Base-by-base conservation (phyloP, 2,888 invertebrate species). In the Epirrhoe alternata region DNA sequence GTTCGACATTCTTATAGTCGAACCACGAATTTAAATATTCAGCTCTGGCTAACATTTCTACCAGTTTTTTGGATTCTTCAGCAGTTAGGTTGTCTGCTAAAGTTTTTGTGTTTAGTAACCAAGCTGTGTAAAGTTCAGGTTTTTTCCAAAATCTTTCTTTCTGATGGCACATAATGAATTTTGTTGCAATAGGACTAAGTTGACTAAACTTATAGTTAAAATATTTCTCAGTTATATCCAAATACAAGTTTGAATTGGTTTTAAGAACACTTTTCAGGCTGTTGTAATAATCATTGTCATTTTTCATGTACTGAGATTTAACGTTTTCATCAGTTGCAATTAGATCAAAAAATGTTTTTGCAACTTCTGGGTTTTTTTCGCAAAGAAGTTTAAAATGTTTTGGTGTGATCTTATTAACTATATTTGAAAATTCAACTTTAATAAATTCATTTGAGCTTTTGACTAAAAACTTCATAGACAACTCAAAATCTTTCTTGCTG, bases 201-300 rank as follows among this genome's bases (percentile, higher is more conserved):
- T 58, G 50, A 12, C 51, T 8, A 17, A 53, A 65, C 0, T 49
- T 17, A 50, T 71, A 0, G 6, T 12, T 56, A 30, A 70, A 77
- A 66, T 75, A 76, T 59, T 74, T 76, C 62, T 77, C 80, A 6
- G 69, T 65, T 2, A 79, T 70, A 54, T 79, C 71, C 10, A 81
- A 67, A 53, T 72, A 74, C 31, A 77, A 57, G 10, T 75, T 69
- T 12, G 73, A 16, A 10, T 76, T 62, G 4, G 65, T 52, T 63
- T 73, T 75, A 12, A 77, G 61, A 35, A 73, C 12, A 38, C 65
- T 51, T 66, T 69, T 68, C 5, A 74, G 30, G n/a, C 67, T 61
- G 0, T 64, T n/a, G 38, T 55, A 74, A 53, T 64, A 74, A 0
- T 54, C 42, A 0, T 57, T 65, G 6, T 70, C 50, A 17, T 72